A percentile compares a stretch with the other conserved stretches of the same genome.
Evolutionary conservation across 1,140 invertebrate genomes (phyloP).

Genomic region (Microplitis mediator): DNA sequence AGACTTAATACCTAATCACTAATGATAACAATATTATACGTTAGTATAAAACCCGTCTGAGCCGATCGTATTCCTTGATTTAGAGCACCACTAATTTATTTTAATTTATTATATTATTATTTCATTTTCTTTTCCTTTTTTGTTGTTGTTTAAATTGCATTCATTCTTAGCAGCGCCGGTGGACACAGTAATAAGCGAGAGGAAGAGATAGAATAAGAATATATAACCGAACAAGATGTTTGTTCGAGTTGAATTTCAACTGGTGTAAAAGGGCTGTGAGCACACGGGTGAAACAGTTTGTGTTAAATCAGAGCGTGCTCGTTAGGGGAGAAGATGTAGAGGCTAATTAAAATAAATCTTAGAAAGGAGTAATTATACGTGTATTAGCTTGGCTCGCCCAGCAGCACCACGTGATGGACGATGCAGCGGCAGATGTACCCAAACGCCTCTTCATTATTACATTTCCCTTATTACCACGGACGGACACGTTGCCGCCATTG

Average conservation of each 20-base stretch:
- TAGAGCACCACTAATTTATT: not conserved
- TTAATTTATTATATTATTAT: not conserved
- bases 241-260: conserved; percentile 12
- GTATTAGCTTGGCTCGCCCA: conserved; percentile 58
- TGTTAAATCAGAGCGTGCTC: conserved; percentile 59
- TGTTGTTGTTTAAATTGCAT: not conserved
- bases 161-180: not conserved
- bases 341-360: conserved; percentile 65
- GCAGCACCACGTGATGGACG: conserved; percentile 53
- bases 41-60: conserved; percentile 20
- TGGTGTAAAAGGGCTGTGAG: conserved; percentile 29
- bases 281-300: conserved; percentile 47
- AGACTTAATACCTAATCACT: conserved; percentile 38
- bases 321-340: conserved; percentile 59
- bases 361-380: conserved; percentile 64
- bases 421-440: conserved; percentile 61
- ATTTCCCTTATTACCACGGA: conserved; percentile 59
- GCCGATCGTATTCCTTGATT: conserved; percentile 5
- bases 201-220: not conserved
- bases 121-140: not conserved
- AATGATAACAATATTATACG: conserved; percentile 42
- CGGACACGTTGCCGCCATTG: conserved; percentile 47
- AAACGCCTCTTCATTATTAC: conserved; percentile 63
- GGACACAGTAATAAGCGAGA: not conserved
- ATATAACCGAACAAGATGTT: not conserved